Base-by-base conservation (phyloP, 2,113 vertebrate genomes). In the Loxodonta africana region DNA sequence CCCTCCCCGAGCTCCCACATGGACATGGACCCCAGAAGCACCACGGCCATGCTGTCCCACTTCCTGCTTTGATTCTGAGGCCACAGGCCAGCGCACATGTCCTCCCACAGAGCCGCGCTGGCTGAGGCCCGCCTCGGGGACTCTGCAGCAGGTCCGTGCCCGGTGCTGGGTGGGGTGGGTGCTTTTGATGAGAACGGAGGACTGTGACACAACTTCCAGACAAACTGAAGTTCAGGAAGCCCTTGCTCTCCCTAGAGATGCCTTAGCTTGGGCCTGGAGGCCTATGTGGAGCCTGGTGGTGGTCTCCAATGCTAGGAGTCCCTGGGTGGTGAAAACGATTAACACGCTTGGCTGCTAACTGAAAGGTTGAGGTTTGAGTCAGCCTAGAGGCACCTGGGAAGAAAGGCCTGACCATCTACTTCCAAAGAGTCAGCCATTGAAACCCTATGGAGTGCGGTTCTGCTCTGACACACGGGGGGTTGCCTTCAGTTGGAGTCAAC, bases 101-200 rank as follows among this genome's bases (percentile, higher is more conserved):
- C 67, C 0, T 26, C 9, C 0, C 8, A 2, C 69, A 0, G 37
- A 3, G 7, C n/a, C 17, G 8, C 2, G 67, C 30, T 30, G 0
- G 1, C 80, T 15, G 11, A 83, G 53, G 63, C 21, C 8, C 10
- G 33, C 33, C 60, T 21, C 67, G 15, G 76, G 0, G 18, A 83
- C 18, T 41, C 26, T 37, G 2, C 6, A 44, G 28, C 21, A 26
- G 14, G n/a, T 37, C 46, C 5, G 18, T 14, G 63, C 10, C 33
- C 44, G 41, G 51, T 15, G 78, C n/a, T 84, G 1, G 21, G 25
- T 21, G 71, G 21, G 26, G 9, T n/a, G 15, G 30, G 33, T 46
- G 30, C 25, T 90, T 10, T 1, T 71, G 67, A 33, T 0, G 21
- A 46, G n/a, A 14, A 11, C 6, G 18, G 74, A 65, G 33, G 25